phyloP scores from a whole-genome alignment of 2,888 invertebrate species.

The Apamea anceps region DNA sequence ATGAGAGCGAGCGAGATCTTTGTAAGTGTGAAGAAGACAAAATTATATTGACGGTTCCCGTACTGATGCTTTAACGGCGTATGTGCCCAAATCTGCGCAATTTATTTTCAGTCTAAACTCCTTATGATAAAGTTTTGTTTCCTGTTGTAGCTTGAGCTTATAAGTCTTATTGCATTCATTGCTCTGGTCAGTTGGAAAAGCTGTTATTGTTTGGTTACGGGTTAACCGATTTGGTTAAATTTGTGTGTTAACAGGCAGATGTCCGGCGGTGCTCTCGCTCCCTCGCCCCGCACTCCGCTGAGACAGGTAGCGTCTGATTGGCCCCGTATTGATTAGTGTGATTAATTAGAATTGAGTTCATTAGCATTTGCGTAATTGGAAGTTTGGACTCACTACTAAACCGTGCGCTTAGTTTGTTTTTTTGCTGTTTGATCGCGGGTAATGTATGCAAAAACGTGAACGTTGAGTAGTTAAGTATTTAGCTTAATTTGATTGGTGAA shows the following conservation, averaged over 20 bases:
- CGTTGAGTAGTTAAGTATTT: constrained; percentile 43
- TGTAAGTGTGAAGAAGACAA: constrained; percentile 81
- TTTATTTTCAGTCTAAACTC: constrained; percentile 41
- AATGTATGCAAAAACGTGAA: constrained; percentile 60
- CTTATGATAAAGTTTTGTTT: constrained; percentile 55
- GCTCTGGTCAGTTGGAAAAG: constrained; percentile 87
- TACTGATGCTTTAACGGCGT: constrained; percentile 60
- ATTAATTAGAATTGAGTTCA: constrained; percentile 80
- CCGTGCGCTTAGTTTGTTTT: constrained; percentile 61
- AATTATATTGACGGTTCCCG: constrained; percentile 76
- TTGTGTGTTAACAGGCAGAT: constrained; percentile 88
- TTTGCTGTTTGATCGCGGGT: constrained; percentile 54
- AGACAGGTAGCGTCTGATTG: constrained; percentile 78
- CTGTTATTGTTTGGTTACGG: constrained; percentile 90
- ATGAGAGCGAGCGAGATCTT: constrained; percentile 84
- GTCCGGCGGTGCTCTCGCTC: constrained; percentile 80
- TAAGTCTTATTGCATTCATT: constrained; percentile 61
- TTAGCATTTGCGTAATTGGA: constrained; percentile 77
- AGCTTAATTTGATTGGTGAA: constrained; percentile 49
- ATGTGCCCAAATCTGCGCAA: constrained; percentile 39
- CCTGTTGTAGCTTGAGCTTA: constrained; percentile 15
- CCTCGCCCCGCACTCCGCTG: constrained; percentile 69
- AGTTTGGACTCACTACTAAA: constrained; percentile 65
- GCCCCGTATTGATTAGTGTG: constrained; percentile 84
- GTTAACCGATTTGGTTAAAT: constrained; percentile 90